Percentiles rank a stretch among this genome's conserved stretches.
Evolutionary conservation across 1,140 invertebrate genomes (phyloP).

Genomic region (Mylabris phalerata): DNA sequence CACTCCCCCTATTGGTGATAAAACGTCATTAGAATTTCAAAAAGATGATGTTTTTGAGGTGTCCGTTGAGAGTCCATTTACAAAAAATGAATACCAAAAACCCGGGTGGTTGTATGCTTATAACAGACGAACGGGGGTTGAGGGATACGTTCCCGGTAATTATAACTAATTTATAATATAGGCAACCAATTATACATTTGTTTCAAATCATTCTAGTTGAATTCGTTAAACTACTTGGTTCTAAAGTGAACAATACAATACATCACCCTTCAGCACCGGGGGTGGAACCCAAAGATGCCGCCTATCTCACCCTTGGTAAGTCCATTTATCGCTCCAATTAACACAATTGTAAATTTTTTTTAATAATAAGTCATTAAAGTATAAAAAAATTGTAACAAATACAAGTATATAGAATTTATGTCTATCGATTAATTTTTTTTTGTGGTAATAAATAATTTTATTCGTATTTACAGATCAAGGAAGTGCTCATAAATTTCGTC

Average conservation of each 20-base stretch:
- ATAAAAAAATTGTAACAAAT: too few relatives aligned
- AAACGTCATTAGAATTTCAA: slow-evolving; percentile 25
- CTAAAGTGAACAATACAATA: slow-evolving; percentile 34
- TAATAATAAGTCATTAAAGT: too few relatives aligned
- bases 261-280: slow-evolving; percentile 35
- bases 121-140: slow-evolving; percentile 30
- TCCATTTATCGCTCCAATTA: too few relatives aligned
- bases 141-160: slow-evolving; percentile 35
- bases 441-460: too few relatives aligned
- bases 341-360: too few relatives aligned
- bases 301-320: too few relatives aligned
- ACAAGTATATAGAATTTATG: too few relatives aligned
- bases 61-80: slow-evolving; percentile 20
- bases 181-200: slow-evolving; percentile 11
- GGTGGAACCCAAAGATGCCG: slow-evolving; percentile 13
- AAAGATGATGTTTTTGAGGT: slow-evolving; percentile 34
- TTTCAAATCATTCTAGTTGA: slow-evolving; percentile 25
- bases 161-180: neutral
- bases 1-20: slow-evolving; percentile 25
- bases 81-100: slow-evolving; percentile 5
- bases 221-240: slow-evolving; percentile 32
- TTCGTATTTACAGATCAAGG: too few relatives aligned
- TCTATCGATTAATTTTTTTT: too few relatives aligned
- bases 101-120: slow-evolving; percentile 27
- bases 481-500: neutral